These are phyloP conservation scores for Junonia oenone DNA, from an alignment of 2,888 invertebrate species.

Conservation along the genomic window DNA sequence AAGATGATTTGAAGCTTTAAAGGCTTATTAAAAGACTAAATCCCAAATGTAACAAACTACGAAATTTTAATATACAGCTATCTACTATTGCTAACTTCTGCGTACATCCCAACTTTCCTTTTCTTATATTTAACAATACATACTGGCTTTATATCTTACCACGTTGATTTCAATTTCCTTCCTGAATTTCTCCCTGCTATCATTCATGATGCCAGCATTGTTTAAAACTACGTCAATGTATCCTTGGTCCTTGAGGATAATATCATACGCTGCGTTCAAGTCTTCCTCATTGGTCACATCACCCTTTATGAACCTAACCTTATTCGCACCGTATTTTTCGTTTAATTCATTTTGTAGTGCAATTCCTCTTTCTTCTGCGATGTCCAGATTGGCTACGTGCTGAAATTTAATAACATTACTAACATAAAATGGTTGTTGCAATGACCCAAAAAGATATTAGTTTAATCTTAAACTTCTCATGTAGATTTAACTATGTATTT, in stretches of 20 bases:
- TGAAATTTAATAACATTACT: constrained; percentile 27
- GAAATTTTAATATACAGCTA: too few species aligned
- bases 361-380: constrained; percentile 36
- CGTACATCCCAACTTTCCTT: too few species aligned
- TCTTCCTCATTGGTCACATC: constrained; percentile 47
- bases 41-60: too few species aligned
- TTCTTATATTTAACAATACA: too few species aligned
- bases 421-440: too few species aligned
- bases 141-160: too few species aligned
- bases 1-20: too few species aligned
- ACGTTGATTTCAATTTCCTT: constrained; percentile 47
- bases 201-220: constrained; percentile 51
- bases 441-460: too few species aligned
- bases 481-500: too few species aligned
- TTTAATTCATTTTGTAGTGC: constrained; percentile 40
- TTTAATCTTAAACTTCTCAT: too few species aligned
- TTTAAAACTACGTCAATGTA: constrained; percentile 47
- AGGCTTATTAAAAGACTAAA: too few species aligned
- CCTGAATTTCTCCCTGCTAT: constrained; percentile 37
- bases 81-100: too few species aligned
- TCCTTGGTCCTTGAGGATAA: constrained; percentile 37
- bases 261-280: constrained; percentile 37
- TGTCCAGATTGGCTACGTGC: constrained; percentile 43
- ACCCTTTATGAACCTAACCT: constrained; percentile 43
- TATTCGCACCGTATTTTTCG: constrained; percentile 39